Conservation (phyloP, 2,113 vertebrate genomes). For the Periophthalmodon schlosseri region DNA sequence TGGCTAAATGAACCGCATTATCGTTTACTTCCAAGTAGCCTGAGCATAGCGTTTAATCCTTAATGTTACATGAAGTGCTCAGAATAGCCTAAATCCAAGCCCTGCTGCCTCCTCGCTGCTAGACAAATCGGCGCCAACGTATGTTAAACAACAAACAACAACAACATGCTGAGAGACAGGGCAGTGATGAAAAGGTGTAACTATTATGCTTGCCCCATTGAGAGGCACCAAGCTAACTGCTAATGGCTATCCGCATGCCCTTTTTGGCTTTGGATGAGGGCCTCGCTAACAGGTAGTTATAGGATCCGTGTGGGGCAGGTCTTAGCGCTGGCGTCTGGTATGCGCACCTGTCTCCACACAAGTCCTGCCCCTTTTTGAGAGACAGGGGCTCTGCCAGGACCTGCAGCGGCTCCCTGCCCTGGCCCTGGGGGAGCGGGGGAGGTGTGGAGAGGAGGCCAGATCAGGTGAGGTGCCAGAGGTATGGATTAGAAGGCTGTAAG, state of each 20-base stretch:
- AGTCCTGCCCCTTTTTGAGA: conserved; percentile 40
- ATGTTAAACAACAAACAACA: conserved; percentile 29
- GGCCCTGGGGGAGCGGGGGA: conserved; percentile 55
- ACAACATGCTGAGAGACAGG: conserved; percentile 24
- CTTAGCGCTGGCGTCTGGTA: conserved; percentile 70
- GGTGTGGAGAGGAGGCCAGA: conserved; percentile 16
- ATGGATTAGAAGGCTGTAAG: conserved; percentile 64
- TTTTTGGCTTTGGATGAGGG: conserved; percentile 41
- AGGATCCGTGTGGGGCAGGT: conserved; percentile 42
- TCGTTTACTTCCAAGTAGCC: conserved; percentile 56
- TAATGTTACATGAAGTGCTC: conserved; percentile 63
- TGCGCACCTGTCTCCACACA: conserved; percentile 78
- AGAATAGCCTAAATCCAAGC: conserved; percentile 63
- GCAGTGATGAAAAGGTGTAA: conserved; percentile 25
- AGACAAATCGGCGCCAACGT: conserved; percentile 31
- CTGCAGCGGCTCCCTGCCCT: conserved; percentile 67
- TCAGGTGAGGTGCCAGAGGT: conserved; percentile 50
- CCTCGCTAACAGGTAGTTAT: conserved; percentile 58
- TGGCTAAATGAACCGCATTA: conserved; percentile 33
- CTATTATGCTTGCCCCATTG: conserved; percentile 24
- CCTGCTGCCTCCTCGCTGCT: conserved; percentile 23
- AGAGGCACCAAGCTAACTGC: conserved; percentile 17
- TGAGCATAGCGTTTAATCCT: conserved; percentile 61
- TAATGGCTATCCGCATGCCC: conserved; percentile 17
- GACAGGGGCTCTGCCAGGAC: conserved; percentile 66